Conservation (phyloP, 2,113 vertebrate species). For the Vimba vimba region DNA sequence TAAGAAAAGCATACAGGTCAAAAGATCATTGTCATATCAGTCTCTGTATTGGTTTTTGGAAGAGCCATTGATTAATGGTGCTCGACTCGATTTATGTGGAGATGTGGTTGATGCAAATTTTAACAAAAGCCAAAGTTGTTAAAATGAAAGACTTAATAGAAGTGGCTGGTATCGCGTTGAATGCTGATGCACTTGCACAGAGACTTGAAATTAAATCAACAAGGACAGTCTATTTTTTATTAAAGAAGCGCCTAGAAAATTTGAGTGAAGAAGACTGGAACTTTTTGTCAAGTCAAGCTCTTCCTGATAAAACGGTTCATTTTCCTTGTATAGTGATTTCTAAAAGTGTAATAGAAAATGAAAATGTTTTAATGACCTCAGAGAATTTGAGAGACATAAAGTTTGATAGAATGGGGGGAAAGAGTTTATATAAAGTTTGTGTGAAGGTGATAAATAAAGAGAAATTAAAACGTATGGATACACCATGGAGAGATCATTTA, state of each 20-base stretch:
- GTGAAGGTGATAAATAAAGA: not conserved
- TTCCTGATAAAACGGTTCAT: not conserved
- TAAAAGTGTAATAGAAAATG: not conserved
- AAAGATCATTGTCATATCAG: too few relatives aligned
- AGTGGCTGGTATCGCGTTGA: too few relatives aligned
- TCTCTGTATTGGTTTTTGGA: too few relatives aligned
- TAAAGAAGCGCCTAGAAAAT: not conserved
- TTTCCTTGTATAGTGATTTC: not conserved
- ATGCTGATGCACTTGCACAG: too few relatives aligned
- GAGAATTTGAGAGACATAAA: not conserved
- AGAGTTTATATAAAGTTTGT: not conserved
- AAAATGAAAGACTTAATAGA: too few relatives aligned
- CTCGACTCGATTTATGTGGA: too few relatives aligned
- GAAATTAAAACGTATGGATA: not conserved
- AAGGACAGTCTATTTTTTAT: not conserved
- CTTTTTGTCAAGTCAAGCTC: not conserved
- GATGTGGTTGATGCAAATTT: too few relatives aligned
- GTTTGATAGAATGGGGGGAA: not conserved
- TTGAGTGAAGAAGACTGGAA: not conserved
- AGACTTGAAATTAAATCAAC: too few relatives aligned
- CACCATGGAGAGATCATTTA: too few relatives aligned
- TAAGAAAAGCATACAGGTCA: too few relatives aligned
- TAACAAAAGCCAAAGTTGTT: too few relatives aligned
- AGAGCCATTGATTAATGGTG: too few relatives aligned
- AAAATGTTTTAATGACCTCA: not conserved